Evolutionary conservation across 2,888 invertebrate species (phyloP), one percentile per base, ranked within the genome.

Genomic region (Dryadula phaetusa): DNA sequence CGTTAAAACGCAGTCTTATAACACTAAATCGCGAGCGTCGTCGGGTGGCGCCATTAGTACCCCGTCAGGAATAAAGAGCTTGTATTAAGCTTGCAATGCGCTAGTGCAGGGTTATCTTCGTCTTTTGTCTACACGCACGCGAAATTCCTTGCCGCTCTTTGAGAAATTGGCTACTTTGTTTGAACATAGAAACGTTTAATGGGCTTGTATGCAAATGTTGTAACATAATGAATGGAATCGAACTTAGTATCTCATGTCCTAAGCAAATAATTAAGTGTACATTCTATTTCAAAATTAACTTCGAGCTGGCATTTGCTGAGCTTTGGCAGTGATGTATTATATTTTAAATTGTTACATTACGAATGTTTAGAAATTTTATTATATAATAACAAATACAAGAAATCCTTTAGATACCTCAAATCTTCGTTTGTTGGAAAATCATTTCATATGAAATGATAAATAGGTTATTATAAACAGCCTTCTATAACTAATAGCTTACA

Each of bases 31-130:
- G 71, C 73, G 70, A 65, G 75, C 78, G 74, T 75, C 77, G 76
- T 78, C 80, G 80, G 82, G 81, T 77, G 84, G 82, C 79, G 73
- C 77, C 79, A 85, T 84, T 83, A 83, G 81, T 82, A 76, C 70
- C 52, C 76, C 75, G 82, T 80, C 79, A 74, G 67, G 74, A 70
- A 75, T 72, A 76, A 72, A 73, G 69, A 70, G 67, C 70, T 49
- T 64, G 54, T 70, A 63, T 68, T 69, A 64, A 64, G 70, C 46
- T 64, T 49, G 25, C 69, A 52, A 66, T 66, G 62, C 66, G 66
- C 64, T 46, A 58, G 66, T 64, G 62, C 62, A 53, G 67, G 68
- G 67, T 70, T 68, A 73, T 68, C 70, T 68, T 42, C 53, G 47
- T 44, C 64, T 65, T 71, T 70, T 71, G 72, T 69, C 66, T 71